Evolutionary conservation across 2,113 vertebrate genomes (phyloP).

Genomic region (Meleagris gallopavo): DNA sequence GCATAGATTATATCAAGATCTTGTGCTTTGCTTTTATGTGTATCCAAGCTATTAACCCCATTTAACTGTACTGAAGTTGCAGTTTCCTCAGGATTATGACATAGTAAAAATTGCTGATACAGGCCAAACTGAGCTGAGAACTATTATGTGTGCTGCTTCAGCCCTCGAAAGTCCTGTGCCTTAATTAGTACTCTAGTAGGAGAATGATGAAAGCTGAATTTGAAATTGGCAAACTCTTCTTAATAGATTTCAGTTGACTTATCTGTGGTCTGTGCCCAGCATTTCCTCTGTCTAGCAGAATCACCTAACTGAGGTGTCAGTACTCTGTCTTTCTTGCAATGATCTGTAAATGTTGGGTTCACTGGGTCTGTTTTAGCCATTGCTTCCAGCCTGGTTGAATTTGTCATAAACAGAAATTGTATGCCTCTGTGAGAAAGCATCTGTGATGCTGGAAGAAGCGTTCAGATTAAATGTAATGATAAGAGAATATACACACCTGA

Average conservation of each 20-base stretch:
- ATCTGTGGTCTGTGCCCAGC: not conserved
- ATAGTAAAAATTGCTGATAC: slow-evolving; percentile 15
- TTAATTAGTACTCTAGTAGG: not conserved
- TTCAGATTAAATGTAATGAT: not conserved
- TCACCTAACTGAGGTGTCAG: not conserved
- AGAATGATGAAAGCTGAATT: not conserved
- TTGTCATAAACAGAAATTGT: not conserved
- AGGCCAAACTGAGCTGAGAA: not conserved
- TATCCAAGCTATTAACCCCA: slow-evolving; percentile 6
- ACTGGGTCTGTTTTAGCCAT: not conserved
- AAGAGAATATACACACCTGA: not conserved
- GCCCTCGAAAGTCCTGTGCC: not conserved
- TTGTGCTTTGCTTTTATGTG: not conserved
- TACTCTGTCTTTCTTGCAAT: not conserved
- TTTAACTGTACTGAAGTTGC: slow-evolving; percentile 8
- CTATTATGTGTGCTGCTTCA: not conserved
- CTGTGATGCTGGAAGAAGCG: not conserved
- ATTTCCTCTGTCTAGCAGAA: not conserved
- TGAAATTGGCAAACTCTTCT: not conserved
- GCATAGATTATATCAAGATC: not conserved
- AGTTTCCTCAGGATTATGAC: slow-evolving; percentile 18
- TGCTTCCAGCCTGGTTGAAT: not conserved
- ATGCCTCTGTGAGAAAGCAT: not conserved
- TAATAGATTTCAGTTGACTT: not conserved
- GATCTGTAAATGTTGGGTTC: not conserved